Evolutionary conservation across 2,888 invertebrate genomes (phyloP), one percentile per base, ranked within the genome.

Genomic region (Calliphora vomitoria): DNA sequence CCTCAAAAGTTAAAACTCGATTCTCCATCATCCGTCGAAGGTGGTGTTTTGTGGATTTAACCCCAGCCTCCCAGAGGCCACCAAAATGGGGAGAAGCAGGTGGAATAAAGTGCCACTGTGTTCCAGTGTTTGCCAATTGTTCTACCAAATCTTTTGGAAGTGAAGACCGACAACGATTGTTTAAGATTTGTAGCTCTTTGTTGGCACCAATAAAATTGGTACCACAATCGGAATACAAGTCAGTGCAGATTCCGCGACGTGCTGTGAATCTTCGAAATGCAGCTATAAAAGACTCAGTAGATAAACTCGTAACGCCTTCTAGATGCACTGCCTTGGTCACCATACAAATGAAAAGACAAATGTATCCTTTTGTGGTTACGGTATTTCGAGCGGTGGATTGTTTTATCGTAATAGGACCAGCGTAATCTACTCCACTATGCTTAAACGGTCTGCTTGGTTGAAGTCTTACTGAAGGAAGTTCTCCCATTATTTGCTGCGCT

Each of bases 141-240:
- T 38, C 6, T 8, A 38, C 38, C 8, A 38, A 38, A 38, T 74
- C 68, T 4, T 62, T 55, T 15, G 78, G 50, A 44, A 76, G 25
- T 3, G 76, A 60, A 0, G 66, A 10, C 20, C 47, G 66, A 4
- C 41, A 71, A 15, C 71, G 68, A 10, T 60, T 58, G 20, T 78
- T 44, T 8, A 80, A n/a, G 2, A 60, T 76, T 25, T 66, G 47
- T 2, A 85, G 69, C 13, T 88, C 85, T 62, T 75, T 64, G 6
- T n/a, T 66, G 6, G 85, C 74, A 15, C 80, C 85, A 20, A 86
- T 50, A 44, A 88, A 87, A 25, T 85, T 82, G n/a, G 85, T 85
- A 47, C 85, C 82, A 25, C 82, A 78, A 62, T 88, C 88, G 13
- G 78, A 81, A 35, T 74, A 74, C 3, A 86, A 44, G 18, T 86